Evolutionary conservation across 2,113 vertebrate species (phyloP), one percentile per base, ranked within the genome.

Genomic region (Dicrurus megarhynchus): DNA sequence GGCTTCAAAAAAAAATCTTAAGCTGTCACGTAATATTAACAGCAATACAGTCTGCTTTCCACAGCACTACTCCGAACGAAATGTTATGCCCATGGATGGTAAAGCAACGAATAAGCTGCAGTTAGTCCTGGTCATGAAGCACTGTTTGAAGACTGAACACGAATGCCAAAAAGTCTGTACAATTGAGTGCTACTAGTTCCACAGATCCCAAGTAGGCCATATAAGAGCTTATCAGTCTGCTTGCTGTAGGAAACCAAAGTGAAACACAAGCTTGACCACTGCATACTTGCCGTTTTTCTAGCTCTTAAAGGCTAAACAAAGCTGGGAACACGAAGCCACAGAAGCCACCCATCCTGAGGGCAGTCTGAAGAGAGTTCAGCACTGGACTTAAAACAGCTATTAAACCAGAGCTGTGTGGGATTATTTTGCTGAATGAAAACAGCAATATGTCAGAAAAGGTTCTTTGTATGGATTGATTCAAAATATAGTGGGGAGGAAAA

Each of bases 61-160:
- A 97, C 96, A 98, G 96, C 59, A 84, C 65, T 18, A 41, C 89
- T 91, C 7, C 0, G 68, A 91, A 95, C 2, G 11, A 94, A 86
- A 73, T 67, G 42, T 95, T 96, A 97, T 98, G 97, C 97, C 98
- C 98, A 98, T 98, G 98, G 97, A 98, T 98, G 98, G 98, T 98
- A 96, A 98, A 93, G 94, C 96, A 94, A 95, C 64, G 96, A 94
- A 84, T 65, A 94, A 78, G 47, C 82, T 86, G 30, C 32, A 37
- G 32, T 92, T 73, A 97, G 93, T 96, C 87, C 94, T 69, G 84
- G 74, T 91, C 13, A 0, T 32, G 84, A 90, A 93, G 69, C 4
- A 16, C 22, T 64, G 63, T 68, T 77, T n/a, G 75, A 91, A 92
- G 68, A 55, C 63, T 85, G 64, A 74, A 79, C 23, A 59, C 0